Conservation (phyloP, 2,113 vertebrate species). For the Amphiprion ocellaris region DNA sequence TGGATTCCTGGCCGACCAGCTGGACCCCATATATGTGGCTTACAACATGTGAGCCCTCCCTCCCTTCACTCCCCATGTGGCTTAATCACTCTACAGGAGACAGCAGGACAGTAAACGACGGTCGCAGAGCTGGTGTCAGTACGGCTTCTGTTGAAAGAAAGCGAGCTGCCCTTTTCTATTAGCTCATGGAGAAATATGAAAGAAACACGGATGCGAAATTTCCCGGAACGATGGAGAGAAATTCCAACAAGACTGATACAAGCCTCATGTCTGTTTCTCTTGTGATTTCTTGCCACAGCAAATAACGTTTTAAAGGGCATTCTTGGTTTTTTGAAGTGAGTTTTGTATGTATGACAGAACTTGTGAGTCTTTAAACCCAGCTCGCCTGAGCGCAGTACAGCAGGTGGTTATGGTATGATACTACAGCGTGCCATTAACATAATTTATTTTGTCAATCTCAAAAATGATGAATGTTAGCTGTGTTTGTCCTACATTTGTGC, state of each 20-base stretch:
- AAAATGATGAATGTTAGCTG: slow-evolving; percentile 59
- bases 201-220: slow-evolving; percentile 35
- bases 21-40: slow-evolving; percentile 98
- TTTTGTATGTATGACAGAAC: slow-evolving; percentile 49
- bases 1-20: slow-evolving; percentile 95
- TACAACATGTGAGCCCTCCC: slow-evolving; percentile 92
- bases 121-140: not conserved
- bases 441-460: slow-evolving; percentile 43
- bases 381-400: slow-evolving; percentile 27
- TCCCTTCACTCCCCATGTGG: not conserved
- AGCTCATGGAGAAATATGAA: slow-evolving; percentile 9
- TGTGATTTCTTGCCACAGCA: slow-evolving; percentile 38
- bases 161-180: slow-evolving; percentile 8
- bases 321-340: slow-evolving; percentile 32
- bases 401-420: slow-evolving; percentile 32
- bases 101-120: not conserved
- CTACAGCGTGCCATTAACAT: slow-evolving; percentile 63
- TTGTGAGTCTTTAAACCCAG: slow-evolving; percentile 30
- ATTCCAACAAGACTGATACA: slow-evolving; percentile 10
- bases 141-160: slow-evolving; percentile 11
- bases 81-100: slow-evolving; percentile 16
- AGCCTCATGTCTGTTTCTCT: slow-evolving; percentile 38
- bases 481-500: slow-evolving; percentile 54
- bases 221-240: slow-evolving; percentile 9
- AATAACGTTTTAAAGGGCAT: slow-evolving; percentile 50